phyloP scores from a whole-genome alignment of 2,113 vertebrate genomes.

The Halcyon senegalensis region DNA sequence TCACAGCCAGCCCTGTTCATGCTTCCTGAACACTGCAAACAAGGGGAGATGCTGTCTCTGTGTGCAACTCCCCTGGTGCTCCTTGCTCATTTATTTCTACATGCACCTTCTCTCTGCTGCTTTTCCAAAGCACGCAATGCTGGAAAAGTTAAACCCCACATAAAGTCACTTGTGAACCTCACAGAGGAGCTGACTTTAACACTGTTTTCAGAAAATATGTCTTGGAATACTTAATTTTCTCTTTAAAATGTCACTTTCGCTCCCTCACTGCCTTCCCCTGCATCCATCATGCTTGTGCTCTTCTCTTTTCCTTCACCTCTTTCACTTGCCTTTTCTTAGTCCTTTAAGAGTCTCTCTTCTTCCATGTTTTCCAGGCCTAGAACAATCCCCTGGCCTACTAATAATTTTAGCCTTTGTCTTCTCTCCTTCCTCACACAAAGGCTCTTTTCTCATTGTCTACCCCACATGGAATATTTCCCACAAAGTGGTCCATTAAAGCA shows the following conservation, averaged over 20 bases:
- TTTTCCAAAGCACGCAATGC: not conserved
- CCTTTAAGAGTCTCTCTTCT: not conserved
- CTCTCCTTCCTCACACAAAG: not conserved
- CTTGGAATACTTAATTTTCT: not conserved
- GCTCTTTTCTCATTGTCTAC: not conserved
- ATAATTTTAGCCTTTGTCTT: not conserved
- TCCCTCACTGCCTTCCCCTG: not conserved
- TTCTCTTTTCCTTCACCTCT: not conserved
- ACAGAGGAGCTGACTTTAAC: not conserved
- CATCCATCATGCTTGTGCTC: not conserved
- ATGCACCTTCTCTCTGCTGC: not conserved
- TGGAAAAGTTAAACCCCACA: not conserved
- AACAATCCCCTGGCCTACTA: not conserved
- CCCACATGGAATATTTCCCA: not conserved
- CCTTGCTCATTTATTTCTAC: not conserved
- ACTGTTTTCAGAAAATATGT: not conserved
- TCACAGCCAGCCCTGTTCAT: not conserved
- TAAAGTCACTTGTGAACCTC: not conserved
- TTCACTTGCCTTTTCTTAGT: not conserved
- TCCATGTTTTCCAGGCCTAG: not conserved
- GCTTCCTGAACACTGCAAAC: not conserved
- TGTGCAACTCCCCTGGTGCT: not conserved
- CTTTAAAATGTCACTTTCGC: not conserved
- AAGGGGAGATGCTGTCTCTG: not conserved
- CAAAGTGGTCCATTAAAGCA: constrained; percentile 20